Evolutionary conservation across 2,113 vertebrate species (phyloP), one percentile per base, ranked within the genome.

Genomic region (Chloroceryle aenea): DNA sequence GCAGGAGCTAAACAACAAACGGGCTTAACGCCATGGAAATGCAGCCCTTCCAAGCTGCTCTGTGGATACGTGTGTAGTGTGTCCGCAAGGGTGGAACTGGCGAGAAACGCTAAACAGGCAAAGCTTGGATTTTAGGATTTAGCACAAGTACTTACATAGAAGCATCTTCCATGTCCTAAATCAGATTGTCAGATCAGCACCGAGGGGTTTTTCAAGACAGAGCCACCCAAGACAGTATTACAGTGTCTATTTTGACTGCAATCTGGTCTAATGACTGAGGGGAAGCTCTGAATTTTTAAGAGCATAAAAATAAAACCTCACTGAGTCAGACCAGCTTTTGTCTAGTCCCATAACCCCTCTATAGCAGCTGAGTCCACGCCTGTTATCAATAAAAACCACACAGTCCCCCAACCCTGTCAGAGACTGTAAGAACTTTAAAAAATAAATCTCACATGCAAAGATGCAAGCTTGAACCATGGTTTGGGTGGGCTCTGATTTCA

Each of bases 41-140:
- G 17, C 71, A 45, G 71, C 45, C 8, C 13, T 14, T 62, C 62
- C 3, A 7, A 20, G 26, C 53, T 32, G 69, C 78, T 17, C 13
- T 7, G 1, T 7, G 9, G 1, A 5, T 6, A 58, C 3, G 0
- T 4, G 14, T 1, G 21, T 2, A n/a, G 55, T 1, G 0, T 4
- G 0, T 29, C 63, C 26, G 6, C 55, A 18, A 16, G 55, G 61
- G 53, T 0, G 12, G 22, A 83, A 38, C 27, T 19, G 27, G 34
- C 77, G 59, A 68, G 66, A 59, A 76, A 76, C 2, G 14, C 72
- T 64, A 9, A 82, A 55, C 9, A 68, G 58, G 75, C 59, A 92
- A 90, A 88, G 86, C 75, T 34, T 71, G 50, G 86, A 87, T 92
- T 93, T 84, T 63, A 52, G 80, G 91, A 90, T 95, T 95, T 89